Evolutionary conservation across 2,888 invertebrate genomes (phyloP).

Genomic region (Meliscaeva auricollis): DNA sequence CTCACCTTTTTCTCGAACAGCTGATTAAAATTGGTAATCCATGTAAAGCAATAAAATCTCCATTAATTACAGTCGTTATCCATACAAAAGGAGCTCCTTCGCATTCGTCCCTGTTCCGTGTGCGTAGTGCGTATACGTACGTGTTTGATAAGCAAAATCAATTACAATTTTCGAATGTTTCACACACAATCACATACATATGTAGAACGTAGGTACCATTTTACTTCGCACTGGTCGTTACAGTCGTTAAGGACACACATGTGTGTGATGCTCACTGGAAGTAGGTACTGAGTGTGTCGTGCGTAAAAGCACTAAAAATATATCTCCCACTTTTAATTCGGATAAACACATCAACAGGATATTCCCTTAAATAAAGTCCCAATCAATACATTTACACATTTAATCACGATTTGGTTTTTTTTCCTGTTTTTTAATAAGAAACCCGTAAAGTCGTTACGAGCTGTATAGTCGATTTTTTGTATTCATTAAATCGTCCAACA

Average conservation of each 20-base stretch:
- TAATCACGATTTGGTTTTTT: constrained; percentile 33
- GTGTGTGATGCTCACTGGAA: not conserved
- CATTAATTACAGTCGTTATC: constrained; percentile 70
- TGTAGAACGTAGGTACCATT: too few relatives aligned
- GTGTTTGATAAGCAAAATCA: constrained; percentile 54
- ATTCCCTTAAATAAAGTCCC: constrained; percentile 46
- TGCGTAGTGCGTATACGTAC: constrained; percentile 7
- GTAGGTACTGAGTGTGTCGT: constrained; percentile 8
- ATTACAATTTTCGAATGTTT: constrained; percentile 49
- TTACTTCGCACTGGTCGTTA: not conserved
- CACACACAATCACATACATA: constrained; percentile 12
- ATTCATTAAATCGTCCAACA: constrained; percentile 35
- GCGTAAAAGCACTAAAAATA: constrained; percentile 15
- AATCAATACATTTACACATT: constrained; percentile 53
- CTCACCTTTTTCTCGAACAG: constrained; percentile 63
- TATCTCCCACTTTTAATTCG: constrained; percentile 26
- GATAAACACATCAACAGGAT: constrained; percentile 5
- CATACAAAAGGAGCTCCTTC: constrained; percentile 59
- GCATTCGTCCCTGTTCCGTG: not conserved
- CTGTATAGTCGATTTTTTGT: constrained; percentile 38
- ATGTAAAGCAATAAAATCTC: constrained; percentile 67
- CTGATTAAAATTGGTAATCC: constrained; percentile 72
- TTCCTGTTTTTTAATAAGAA: constrained; percentile 40
- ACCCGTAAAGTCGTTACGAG: constrained; percentile 42
- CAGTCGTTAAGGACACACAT: constrained; percentile 13